These are phyloP conservation scores for Philotrypesis tridentata DNA, from an alignment of 1,140 invertebrate species.

Conservation along the genomic window DNA sequence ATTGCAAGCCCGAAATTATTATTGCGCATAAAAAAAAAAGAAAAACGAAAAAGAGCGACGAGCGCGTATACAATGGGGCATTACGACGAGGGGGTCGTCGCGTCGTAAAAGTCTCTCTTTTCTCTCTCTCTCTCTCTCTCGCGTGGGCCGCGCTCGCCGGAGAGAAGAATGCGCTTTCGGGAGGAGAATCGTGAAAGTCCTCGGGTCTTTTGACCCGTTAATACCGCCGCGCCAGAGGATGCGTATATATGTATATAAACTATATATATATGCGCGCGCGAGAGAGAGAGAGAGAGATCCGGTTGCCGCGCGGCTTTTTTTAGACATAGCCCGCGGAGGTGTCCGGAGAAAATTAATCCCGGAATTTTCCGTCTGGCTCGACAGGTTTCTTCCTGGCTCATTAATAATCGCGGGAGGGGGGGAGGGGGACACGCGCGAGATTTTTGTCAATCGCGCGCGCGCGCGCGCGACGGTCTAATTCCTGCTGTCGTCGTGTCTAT, in stretches of 20 bases:
- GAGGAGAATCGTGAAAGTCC: conserved; percentile 10
- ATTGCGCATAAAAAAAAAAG: conserved; percentile 5
- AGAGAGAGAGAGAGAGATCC: too few species aligned
- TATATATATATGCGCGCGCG: too few species aligned
- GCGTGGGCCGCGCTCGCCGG: background rate
- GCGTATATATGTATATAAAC: background rate
- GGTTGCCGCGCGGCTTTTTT: conserved; percentile 29
- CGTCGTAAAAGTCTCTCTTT: conserved; percentile 31
- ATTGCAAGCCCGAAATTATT: conserved; percentile 21
- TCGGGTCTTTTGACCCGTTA: conserved; percentile 29
- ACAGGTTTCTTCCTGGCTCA: background rate
- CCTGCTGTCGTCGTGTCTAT: too few species aligned
- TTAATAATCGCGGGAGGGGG: too few species aligned
- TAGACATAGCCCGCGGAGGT: background rate
- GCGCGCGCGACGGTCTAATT: too few species aligned
- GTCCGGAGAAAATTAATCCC: background rate
- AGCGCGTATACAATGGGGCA: background rate
- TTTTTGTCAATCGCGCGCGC: background rate
- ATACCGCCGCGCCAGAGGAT: too few species aligned
- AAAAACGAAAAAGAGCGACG: too few species aligned
- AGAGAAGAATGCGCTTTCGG: background rate
- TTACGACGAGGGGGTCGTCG: conserved; percentile 19
- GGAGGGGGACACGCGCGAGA: background rate
- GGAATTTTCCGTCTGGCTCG: background rate
- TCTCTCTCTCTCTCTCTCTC: too few species aligned